Base-by-base conservation (phyloP, 2,797 vertebrate species). In the Choloepus didactylus region DNA sequence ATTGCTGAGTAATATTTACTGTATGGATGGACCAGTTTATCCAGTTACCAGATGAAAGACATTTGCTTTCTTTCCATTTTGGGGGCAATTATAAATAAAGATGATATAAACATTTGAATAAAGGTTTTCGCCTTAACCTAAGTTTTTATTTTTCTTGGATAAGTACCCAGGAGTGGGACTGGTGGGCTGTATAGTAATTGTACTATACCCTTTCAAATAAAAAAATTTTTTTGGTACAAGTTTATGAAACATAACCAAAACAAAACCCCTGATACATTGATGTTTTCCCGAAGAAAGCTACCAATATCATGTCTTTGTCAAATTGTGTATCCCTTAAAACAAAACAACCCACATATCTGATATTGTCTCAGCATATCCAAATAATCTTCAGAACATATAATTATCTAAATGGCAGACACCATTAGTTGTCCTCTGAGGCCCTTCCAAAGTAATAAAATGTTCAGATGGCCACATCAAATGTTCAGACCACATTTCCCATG, bases 41-140 rank as follows among this genome's bases (percentile, higher is more conserved):
- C 56, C 35, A 44, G 51, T 90, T 85, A 75, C 56, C 54, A 64
- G 38, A 6, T 83, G 59, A n/a, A 49, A 15, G 54, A 56, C 54
- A 95, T 49, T 46, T 81, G 67, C 19, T 73, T 79, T 89, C 60
- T n/a, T 60, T 35, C n/a, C 66, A n/a, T 73, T 83, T 82, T 10
- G n/a, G 11, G 49, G 41, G 18, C 11, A 54, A n/a, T 41, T 77
- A 59, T 25, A 79, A 92, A 59, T 25, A 83, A 92, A 93, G 46
- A 76, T 70, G 14, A 31, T 87, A 66, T 29, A 79, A 72, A 83
- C 59, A 44, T 54, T 27, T 59, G 35, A n/a, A 29, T 76, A 49
- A 16, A 46, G 19, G 29, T 29, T 69, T 49, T 70, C 49, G 27
- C 38, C 4, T 86, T 51, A 44, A 49, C 9, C 44, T 73, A 73